Conservation (phyloP, 1,140 invertebrate species). For the Pararge aegeria region DNA sequence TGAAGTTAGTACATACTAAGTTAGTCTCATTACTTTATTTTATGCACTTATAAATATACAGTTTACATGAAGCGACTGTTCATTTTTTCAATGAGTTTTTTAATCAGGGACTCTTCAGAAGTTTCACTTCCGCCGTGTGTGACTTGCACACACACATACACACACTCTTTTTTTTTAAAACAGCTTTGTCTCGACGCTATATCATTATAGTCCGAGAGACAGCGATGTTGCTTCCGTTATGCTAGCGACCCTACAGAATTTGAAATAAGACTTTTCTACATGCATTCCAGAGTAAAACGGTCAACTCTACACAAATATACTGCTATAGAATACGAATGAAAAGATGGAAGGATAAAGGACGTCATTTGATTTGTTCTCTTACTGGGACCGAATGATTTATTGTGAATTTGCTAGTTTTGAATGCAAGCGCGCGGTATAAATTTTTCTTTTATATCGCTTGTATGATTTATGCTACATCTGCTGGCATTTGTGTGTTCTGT, state of each 20-base stretch:
- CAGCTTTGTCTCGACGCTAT: too few species aligned
- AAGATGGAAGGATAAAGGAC: not conserved
- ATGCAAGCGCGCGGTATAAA: slow-evolving; percentile 12
- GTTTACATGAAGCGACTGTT: too few species aligned
- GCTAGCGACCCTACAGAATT: not conserved
- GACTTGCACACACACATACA: too few species aligned
- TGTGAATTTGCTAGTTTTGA: slow-evolving; percentile 15
- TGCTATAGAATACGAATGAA: not conserved
- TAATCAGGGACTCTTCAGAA: too few species aligned
- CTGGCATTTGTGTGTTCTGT: slow-evolving; percentile 14
- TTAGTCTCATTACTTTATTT: too few species aligned
- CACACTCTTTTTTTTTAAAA: too few species aligned
- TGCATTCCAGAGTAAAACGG: not conserved
- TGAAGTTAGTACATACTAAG: too few species aligned
- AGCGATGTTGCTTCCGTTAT: too few species aligned
- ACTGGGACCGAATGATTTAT: slow-evolving; percentile 12
- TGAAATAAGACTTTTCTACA: not conserved
- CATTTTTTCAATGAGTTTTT: too few species aligned
- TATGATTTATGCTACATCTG: slow-evolving; percentile 20
- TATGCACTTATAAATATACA: too few species aligned
- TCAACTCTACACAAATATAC: not conserved
- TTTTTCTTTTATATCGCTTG: slow-evolving; percentile 14
- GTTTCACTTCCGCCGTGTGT: too few species aligned
- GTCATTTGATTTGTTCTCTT: slow-evolving; percentile 4
- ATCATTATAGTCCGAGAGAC: too few species aligned